phyloP scores from a whole-genome alignment of 1,140 invertebrate species.

The Temnothorax longispinosus region DNA sequence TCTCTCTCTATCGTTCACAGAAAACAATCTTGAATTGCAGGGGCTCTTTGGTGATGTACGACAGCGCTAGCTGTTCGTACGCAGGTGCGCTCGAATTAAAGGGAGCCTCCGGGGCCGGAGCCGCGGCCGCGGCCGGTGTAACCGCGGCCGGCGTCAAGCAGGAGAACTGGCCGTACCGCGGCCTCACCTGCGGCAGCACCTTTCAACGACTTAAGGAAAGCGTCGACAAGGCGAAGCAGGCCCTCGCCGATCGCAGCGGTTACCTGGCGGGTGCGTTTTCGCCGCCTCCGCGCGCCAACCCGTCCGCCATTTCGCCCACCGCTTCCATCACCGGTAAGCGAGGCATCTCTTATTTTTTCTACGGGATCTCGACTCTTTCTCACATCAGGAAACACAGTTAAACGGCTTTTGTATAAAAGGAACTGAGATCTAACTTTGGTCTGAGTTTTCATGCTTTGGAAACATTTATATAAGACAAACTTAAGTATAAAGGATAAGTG shows the following conservation, averaged over 20 bases:
- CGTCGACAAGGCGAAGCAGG: constrained; percentile 95
- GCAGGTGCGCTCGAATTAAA: constrained; percentile 94
- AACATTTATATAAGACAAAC: neutral
- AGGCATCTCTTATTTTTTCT: neutral
- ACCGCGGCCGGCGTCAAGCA: constrained; percentile 84
- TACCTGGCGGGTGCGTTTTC: constrained; percentile 85
- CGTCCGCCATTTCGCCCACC: constrained; percentile 82
- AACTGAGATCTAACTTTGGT: neutral
- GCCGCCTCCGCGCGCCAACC: constrained; percentile 82
- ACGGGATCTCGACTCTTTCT: neutral
- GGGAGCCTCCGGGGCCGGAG: constrained; percentile 85
- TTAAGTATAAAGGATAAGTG: neutral
- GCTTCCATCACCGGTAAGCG: constrained; percentile 83
- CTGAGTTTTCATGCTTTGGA: neutral
- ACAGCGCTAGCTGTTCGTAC: constrained; percentile 94
- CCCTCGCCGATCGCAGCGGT: constrained; percentile 87
- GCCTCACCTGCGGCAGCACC: constrained; percentile 87
- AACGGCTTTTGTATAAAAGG: neutral
- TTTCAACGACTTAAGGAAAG: constrained; percentile 95
- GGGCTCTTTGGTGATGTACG: constrained; percentile 91
- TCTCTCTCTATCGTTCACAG: neutral
- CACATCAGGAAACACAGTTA: neutral
- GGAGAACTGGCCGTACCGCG: constrained; percentile 86
- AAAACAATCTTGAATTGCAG: constrained; percentile 69
- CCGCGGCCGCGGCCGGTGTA: constrained; percentile 82